Percentiles rank a stretch among this genome's conserved stretches.
Evolutionary conservation across 2,113 vertebrate genomes (phyloP).

Genomic region (Rhombomys opimus): DNA sequence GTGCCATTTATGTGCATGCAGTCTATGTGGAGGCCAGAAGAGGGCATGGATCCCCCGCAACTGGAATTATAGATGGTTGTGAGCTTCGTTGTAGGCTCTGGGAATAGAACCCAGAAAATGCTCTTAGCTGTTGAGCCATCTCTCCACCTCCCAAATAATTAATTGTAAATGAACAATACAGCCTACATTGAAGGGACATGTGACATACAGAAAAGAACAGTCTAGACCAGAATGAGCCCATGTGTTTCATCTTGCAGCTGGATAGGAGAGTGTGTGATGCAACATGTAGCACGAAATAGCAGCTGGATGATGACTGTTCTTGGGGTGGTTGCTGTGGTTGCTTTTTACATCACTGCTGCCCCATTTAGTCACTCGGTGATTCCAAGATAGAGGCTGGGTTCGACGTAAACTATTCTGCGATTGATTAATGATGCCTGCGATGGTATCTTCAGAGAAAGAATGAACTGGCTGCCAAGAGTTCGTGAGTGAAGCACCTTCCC

Average conservation of each 20-base stretch:
- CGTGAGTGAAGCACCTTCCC: no score
- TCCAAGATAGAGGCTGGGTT: neutral
- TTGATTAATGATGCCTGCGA: neutral
- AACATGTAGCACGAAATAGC: neutral
- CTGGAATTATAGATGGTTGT: neutral
- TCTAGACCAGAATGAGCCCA: neutral
- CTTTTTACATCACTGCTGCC: neutral
- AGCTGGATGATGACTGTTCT: neutral
- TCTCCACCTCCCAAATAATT: neutral
- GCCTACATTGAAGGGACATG: neutral
- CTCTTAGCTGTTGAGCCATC: neutral
- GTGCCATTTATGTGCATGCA: neutral
- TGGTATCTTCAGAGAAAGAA: neutral
- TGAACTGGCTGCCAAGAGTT: neutral
- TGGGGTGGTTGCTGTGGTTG: accelerated
- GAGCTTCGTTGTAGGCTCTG: neutral
- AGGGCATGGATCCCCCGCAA: neutral
- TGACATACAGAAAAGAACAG: neutral
- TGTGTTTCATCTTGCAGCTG: neutral
- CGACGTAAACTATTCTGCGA: neutral
- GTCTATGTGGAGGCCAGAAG: neutral
- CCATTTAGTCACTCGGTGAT: neutral
- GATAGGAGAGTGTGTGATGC: neutral
- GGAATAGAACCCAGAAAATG: neutral
- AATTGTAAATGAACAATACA: conserved; percentile 1